Evolutionary conservation across 1,140 invertebrate species (phyloP).

Genomic region (Drosophila equinoxialis): DNA sequence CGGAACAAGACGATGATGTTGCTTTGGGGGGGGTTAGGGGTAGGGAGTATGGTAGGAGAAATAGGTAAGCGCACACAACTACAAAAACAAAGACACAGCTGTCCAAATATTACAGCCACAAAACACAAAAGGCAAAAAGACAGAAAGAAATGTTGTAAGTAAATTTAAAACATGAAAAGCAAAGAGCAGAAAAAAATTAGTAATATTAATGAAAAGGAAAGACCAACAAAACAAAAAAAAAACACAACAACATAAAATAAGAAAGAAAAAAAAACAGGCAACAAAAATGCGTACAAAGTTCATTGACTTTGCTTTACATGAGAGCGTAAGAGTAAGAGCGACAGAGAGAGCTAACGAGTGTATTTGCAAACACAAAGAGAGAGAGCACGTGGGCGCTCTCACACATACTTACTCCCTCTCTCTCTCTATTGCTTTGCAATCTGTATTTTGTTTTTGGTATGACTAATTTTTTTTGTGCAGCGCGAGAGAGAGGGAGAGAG

Average conservation of each 20-base stretch:
- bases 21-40: not conserved
- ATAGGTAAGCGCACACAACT: not conserved
- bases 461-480: constrained; percentile 10
- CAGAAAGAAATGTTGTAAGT: constrained; percentile 56
- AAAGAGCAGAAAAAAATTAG: constrained; percentile 35
- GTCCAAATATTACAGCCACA: constrained; percentile 71
- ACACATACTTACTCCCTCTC: not conserved
- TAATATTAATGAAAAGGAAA: constrained; percentile 60
- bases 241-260: constrained; percentile 20
- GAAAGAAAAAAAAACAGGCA: constrained; percentile 29
- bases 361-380: constrained; percentile 46
- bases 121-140: constrained; percentile 27
- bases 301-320: constrained; percentile 77
- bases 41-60: not conserved
- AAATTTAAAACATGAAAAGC: constrained; percentile 51
- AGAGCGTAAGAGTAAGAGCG: constrained; percentile 2
- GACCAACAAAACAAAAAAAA: constrained; percentile 38
- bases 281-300: constrained; percentile 78
- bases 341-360: constrained; percentile 6
- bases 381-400: constrained; percentile 57
- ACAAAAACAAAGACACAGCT: constrained; percentile 47
- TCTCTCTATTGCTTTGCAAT: not conserved
- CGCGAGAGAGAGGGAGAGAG: not conserved
- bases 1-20: constrained; percentile 8
- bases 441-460: constrained; percentile 10